Base-by-base conservation (phyloP, 2,888 invertebrate species). In the Herminia tarsipennalis region DNA sequence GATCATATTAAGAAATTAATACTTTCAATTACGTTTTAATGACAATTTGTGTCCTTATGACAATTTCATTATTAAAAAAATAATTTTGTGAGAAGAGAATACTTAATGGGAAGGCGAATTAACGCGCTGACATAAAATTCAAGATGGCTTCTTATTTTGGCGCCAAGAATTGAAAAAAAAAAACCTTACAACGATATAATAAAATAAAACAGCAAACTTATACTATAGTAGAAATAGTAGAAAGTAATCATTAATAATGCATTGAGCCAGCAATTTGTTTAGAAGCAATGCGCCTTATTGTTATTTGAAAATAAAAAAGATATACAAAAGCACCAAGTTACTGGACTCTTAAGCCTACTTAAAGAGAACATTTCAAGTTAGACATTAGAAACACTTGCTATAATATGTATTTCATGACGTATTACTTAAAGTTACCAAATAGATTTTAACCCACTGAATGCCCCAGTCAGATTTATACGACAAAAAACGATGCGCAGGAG, bases 231-330 rank as follows among this genome's bases (percentile, higher is more conserved):
- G 37, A 61, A 57, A 56, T 59, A 58, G 59, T 65, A 64, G 41
- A 65, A 56, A 69, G 58, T 56, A 61, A 64, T 69, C 65, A 76
- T 69, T 73, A 77, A 74, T 74, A 78, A 80, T 70, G 75, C 76
- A 77, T 85, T 85, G 85, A 86, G 85, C 85, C 80, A 78, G 78
- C 75, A 72, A 73, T 73, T 69, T 71, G 73, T 81, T 77, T 75
- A 72, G 62, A 81, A 82, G 82, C 85, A 66, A 73, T 70, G 77
- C 70, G 67, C 64, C 66, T 73, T 66, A 68, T 35, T 42, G 54
- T 67, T 68, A 70, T 58, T 64, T 35, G 44, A 58, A 60, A 59
- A 68, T 73, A 73, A 64, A 68, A 66, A 62, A 66, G 57, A 66
- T 67, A 66, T 66, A 60, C 63, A 69, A 66, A 83, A 83, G 83